Percentiles rank a stretch among this genome's conserved stretches.
Evolutionary conservation across 2,113 vertebrate species (phyloP).

Genomic region (Macroglossus sobrinus): DNA sequence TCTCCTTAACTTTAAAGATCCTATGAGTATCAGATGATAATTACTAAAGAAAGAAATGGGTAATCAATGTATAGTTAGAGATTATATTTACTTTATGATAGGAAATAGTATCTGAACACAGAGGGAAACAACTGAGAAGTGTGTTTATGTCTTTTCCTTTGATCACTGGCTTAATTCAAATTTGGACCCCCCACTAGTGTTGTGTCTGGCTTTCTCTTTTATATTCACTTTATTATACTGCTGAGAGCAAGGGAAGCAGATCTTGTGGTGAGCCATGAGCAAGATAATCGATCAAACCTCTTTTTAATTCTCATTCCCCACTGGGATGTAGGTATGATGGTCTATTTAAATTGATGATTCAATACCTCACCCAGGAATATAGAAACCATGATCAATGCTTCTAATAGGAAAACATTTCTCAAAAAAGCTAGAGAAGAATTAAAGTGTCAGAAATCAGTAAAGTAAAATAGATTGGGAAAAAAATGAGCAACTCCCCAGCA

Average conservation of each 20-base stretch:
- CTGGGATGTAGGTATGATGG: neutral
- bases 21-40: neutral
- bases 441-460: conserved; percentile 24
- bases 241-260: too few relatives aligned
- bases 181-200: neutral
- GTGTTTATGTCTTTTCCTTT: neutral
- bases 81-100: neutral
- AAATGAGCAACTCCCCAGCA: neutral
- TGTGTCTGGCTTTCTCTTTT: neutral
- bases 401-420: conserved; percentile 4
- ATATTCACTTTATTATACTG: neutral
- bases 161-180: neutral
- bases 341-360: conserved; percentile 1
- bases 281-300: neutral
- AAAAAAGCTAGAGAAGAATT: conserved; percentile 27
- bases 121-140: neutral
- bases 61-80: neutral
- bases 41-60: neutral
- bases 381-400: neutral
- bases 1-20: neutral
- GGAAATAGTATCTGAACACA: neutral
- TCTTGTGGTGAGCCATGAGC: neutral
- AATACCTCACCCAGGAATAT: neutral
- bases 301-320: neutral
- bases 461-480: neutral